Conservation (phyloP, 2,113 vertebrate species). For the Periophthalmus modestus region DNA sequence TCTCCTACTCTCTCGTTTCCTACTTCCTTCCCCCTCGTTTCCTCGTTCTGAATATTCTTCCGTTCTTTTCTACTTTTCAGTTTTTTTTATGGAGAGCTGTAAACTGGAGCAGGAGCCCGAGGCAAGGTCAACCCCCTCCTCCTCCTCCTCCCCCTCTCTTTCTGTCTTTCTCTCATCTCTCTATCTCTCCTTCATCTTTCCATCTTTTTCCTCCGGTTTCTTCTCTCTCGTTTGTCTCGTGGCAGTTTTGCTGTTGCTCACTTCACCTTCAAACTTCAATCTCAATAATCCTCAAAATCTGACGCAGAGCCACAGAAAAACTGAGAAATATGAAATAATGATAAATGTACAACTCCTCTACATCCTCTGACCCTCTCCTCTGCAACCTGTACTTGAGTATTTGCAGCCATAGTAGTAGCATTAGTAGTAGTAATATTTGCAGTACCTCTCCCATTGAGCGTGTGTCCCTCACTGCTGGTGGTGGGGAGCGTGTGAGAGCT, state of each 20-base stretch:
- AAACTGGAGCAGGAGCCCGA: constrained; percentile 25
- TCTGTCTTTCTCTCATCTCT: neutral
- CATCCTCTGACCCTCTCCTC: no score
- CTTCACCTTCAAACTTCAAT: constrained; percentile 26
- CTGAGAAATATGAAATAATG: neutral
- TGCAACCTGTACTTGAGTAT: no score
- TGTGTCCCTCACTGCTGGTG: constrained; percentile 57
- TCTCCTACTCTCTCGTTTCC: neutral
- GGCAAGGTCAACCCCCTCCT: constrained; percentile 37
- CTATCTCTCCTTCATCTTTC: neutral
- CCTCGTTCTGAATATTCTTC: neutral
- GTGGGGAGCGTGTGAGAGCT: constrained; percentile 51
- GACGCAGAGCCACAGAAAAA: neutral
- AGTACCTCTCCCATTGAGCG: constrained; percentile 59
- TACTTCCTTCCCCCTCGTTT: neutral
- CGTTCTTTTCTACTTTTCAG: neutral
- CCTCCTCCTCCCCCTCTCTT: neutral
- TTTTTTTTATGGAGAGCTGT: constrained; percentile 7
- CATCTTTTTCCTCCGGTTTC: neutral
- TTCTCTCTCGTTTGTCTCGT: neutral
- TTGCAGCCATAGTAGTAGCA: neutral
- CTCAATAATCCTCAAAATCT: neutral
- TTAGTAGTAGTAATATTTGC: neutral
- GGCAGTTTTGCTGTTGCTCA: constrained; percentile 17
- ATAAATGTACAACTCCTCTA: neutral